phyloP scores from a whole-genome alignment of 2,797 vertebrate species.

The Zalophus californianus region DNA sequence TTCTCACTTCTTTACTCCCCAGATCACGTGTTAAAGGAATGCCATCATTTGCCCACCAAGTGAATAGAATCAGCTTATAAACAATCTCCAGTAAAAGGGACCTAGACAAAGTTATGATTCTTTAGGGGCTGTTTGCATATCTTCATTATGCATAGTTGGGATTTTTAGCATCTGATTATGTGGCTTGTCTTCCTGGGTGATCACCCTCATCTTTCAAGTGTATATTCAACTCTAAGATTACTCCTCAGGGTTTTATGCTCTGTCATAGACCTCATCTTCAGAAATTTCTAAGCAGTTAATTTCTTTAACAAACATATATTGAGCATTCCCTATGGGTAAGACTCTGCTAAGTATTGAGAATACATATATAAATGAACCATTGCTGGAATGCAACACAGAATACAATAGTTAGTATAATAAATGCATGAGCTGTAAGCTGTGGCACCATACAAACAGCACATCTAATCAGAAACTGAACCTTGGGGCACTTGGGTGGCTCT shows the following conservation, averaged over 20 bases:
- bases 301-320: constrained; percentile 21
- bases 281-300: constrained; percentile 17
- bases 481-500: background rate
- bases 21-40: constrained; percentile 14
- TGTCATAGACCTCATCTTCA: background rate
- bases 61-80: constrained; percentile 13
- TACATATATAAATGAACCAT: background rate
- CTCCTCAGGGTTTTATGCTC: background rate
- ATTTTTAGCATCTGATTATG: background rate
- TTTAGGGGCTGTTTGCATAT: background rate
- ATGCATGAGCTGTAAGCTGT: background rate
- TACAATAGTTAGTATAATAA: background rate
- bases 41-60: background rate
- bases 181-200: background rate
- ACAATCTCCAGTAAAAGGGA: background rate
- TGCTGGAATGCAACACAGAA: background rate
- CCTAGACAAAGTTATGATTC: background rate
- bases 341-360: background rate
- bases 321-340: background rate
- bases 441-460: background rate
- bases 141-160: background rate
- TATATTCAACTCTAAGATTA: background rate
- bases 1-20: background rate
- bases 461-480: constrained; percentile 37
- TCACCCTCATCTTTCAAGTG: background rate